These are phyloP conservation scores for Drosophila punjabiensis DNA, from an alignment of 1,140 invertebrate species.

Conservation along the genomic window DNA sequence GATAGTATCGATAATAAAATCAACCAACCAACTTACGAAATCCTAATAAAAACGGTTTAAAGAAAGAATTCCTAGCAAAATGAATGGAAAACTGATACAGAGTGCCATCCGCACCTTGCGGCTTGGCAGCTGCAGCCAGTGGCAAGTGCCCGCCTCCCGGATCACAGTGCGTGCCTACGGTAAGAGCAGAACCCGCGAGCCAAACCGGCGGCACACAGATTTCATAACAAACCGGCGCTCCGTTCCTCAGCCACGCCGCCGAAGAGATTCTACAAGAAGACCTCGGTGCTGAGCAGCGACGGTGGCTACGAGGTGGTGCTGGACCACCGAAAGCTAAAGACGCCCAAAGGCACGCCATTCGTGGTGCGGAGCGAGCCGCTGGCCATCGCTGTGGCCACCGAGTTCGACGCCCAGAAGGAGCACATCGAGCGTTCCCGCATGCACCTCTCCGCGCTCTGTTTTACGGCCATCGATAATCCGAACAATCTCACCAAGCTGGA, in stretches of 20 bases:
- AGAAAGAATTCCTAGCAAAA: slow-evolving; percentile 15
- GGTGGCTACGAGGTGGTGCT: slow-evolving; percentile 91
- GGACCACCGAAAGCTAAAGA: slow-evolving; percentile 95
- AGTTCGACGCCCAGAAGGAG: slow-evolving; percentile 96
- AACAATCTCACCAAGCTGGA: slow-evolving; percentile 91
- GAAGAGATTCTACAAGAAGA: slow-evolving; percentile 91
- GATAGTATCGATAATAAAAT: not conserved
- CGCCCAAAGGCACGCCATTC: slow-evolving; percentile 92
- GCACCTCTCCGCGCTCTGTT: slow-evolving; percentile 97
- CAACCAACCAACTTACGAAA: not conserved
- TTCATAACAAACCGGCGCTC: slow-evolving; percentile 65
- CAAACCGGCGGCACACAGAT: slow-evolving; percentile 16
- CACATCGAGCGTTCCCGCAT: slow-evolving; percentile 92
- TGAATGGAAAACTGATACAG: slow-evolving; percentile 38
- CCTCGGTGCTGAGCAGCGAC: slow-evolving; percentile 88
- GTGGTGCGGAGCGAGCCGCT: slow-evolving; percentile 93
- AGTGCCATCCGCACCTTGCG: slow-evolving; percentile 43
- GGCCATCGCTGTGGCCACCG: slow-evolving; percentile 95
- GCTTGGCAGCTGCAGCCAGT: slow-evolving; percentile 13
- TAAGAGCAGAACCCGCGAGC: slow-evolving; percentile 11
- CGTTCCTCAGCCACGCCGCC: slow-evolving; percentile 83
- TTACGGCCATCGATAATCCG: slow-evolving; percentile 96
- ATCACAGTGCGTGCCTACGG: slow-evolving; percentile 55
- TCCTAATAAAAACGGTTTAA: not conserved
- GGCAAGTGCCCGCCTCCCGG: not conserved